Percentiles rank a stretch among this genome's conserved stretches.
These are phyloP conservation scores for Nothobranchius kuhntae DNA, from an alignment of 2,113 vertebrate species.

Conservation along the genomic window DNA sequence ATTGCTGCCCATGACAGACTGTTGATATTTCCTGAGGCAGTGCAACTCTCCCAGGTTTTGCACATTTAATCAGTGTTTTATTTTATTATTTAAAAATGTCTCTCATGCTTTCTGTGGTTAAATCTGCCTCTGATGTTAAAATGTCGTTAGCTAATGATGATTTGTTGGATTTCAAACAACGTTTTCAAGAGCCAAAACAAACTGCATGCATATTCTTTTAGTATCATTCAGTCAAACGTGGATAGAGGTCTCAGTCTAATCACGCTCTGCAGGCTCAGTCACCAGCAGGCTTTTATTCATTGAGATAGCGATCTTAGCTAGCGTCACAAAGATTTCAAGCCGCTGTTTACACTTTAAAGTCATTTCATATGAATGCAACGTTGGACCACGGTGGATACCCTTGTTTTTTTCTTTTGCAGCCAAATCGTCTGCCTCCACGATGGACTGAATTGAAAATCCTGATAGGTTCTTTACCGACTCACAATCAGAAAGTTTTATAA, in stretches of 20 bases:
- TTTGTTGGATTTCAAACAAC: neutral
- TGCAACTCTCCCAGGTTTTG: constrained; percentile 8
- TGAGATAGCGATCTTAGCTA: constrained; percentile 2
- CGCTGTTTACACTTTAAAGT: neutral
- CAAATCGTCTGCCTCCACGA: neutral
- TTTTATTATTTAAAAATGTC: neutral
- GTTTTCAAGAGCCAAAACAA: constrained; percentile 1
- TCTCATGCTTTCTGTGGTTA: constrained; percentile 9
- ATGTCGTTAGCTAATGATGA: too few species aligned
- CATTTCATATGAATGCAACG: constrained; percentile 4
- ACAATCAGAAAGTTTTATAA: constrained; percentile 1
- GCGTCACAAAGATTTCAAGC: neutral
- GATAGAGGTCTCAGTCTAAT: constrained; percentile 22
- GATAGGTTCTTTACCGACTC: too few species aligned
- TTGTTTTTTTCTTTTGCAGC: neutral
- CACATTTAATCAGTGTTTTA: constrained; percentile 35
- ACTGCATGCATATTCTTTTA: neutral
- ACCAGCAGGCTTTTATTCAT: too few species aligned
- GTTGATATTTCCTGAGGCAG: neutral
- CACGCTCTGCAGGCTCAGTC: constrained; percentile 14
- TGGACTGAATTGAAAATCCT: too few species aligned
- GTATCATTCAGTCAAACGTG: constrained; percentile 17
- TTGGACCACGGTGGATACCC: neutral
- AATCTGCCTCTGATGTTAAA: constrained; percentile 8
- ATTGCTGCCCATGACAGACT: constrained; percentile 24